Percentiles rank a stretch among this genome's conserved stretches.
phyloP scores from a whole-genome alignment of 2,888 invertebrate genomes.

The Malachius bipustulatus region DNA sequence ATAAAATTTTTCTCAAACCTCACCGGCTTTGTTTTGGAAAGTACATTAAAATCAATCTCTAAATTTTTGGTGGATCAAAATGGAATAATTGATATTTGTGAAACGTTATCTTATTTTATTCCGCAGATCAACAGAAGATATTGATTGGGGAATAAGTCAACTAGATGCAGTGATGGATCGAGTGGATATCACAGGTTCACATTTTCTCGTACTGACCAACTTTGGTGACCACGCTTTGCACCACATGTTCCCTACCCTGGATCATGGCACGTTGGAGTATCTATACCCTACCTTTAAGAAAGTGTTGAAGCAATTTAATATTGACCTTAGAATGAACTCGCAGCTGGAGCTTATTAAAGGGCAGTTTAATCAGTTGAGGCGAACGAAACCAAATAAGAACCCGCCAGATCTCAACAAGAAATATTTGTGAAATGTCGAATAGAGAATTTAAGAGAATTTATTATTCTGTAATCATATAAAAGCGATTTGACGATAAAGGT shows the following conservation, averaged over 20 bases:
- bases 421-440: no score
- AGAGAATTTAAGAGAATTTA: no score
- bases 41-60: no score
- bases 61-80: no score
- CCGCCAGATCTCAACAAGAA: slow-evolving; percentile 24
- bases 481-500: no score
- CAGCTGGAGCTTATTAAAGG: slow-evolving; percentile 54
- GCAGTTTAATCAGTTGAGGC: slow-evolving; percentile 50
- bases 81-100: no score
- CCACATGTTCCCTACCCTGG: slow-evolving; percentile 72
- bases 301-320: slow-evolving; percentile 52
- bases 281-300: slow-evolving; percentile 51
- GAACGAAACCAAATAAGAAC: slow-evolving; percentile 35
- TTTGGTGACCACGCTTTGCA: slow-evolving; percentile 74
- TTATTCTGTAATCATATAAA: no score
- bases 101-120: not conserved
- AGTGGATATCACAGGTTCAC: slow-evolving; percentile 51
- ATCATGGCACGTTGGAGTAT: slow-evolving; percentile 59
- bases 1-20: no score
- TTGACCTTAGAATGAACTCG: no score
- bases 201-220: slow-evolving; percentile 55
- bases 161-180: slow-evolving; percentile 65
- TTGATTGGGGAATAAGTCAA: slow-evolving; percentile 71
- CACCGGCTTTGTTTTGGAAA: no score
- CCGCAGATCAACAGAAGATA: slow-evolving; percentile 36